Base-by-base conservation (phyloP, 1,140 invertebrate genomes). In the Archegozetes longisetosus region DNA sequence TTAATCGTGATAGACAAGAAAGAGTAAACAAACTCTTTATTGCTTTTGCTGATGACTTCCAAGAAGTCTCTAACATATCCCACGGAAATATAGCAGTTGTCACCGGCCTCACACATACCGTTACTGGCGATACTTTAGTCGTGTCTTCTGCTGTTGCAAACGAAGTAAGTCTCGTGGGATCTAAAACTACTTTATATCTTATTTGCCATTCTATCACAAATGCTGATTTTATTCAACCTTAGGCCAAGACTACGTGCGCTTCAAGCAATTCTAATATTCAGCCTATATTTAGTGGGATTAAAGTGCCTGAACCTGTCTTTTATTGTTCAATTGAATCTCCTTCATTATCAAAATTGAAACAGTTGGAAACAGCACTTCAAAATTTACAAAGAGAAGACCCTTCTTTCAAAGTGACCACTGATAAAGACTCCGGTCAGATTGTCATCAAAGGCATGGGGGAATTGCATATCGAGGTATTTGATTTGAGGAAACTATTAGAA, bases 261-360 rank as follows among this genome's bases (percentile, higher is more conserved):
- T 13, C 17, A 52, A 55, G 49, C n/a, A 58, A 55, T n/a, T 64
- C 26, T 23, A 22, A 26, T 40, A 52, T 59, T 6, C 47, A 53
- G 59, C 68, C 63, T 72, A 59, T 82, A 77, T 66, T 75, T 66
- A 76, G 66, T 62, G 81, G 82, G 14, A 75, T 85, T 1, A 76
- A 79, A 50, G 74, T 91, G 61, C 89, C 90, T 0, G 84, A 93
- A 67, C 91, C 94, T 1, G 94, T 98, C 0, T 98, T 96, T 73
- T 93, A 95, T 68, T 97, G 94, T 71, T 89, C 89, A 0, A 84
- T 98, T 55, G 95, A 99, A 75, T 84, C 93, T 0, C 84, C 89
- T 0, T 90, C 86, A 56, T 68, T 83, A 57, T 76, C 82, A 0
- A 78, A 80, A 47, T 86, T 92, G 72, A 75, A 75, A 52, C 70